Evolutionary conservation across 2,113 vertebrate species (phyloP).

Genomic region (Phalacrocorax pelagicus): DNA sequence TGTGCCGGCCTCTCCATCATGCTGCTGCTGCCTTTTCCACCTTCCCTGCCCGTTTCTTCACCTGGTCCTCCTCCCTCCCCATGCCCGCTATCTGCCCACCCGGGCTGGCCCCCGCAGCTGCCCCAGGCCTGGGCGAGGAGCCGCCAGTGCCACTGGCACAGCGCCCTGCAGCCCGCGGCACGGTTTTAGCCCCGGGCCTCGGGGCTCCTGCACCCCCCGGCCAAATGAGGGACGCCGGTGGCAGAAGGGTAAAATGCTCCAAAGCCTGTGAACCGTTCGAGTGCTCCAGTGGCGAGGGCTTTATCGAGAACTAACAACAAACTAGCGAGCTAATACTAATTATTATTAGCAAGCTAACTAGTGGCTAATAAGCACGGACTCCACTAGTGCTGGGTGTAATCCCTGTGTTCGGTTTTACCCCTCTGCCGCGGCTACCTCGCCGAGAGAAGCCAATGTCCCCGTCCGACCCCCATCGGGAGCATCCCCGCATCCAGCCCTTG

Average conservation of each 20-base stretch:
- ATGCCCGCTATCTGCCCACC: neutral
- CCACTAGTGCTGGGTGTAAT: neutral
- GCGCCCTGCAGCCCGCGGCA: neutral
- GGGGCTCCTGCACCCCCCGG: neutral
- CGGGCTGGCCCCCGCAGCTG: neutral
- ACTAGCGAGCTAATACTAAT: conserved; percentile 38
- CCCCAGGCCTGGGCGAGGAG: neutral
- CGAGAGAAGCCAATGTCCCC: neutral
- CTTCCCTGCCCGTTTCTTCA: neutral
- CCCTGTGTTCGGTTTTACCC: neutral
- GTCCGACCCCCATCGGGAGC: rapidly evolving
- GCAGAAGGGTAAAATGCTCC: neutral
- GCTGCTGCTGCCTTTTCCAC: neutral
- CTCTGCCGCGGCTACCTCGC: neutral
- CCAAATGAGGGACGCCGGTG: neutral
- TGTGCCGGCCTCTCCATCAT: neutral
- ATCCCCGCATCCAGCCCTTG: neutral
- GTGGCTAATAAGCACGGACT: conserved; percentile 30
- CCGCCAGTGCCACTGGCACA: neutral
- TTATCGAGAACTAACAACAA: neutral
- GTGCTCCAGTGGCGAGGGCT: neutral
- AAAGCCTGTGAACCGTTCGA: neutral
- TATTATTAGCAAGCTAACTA: conserved; percentile 42
- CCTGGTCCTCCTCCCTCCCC: conserved; percentile 15
- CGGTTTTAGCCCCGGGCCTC: neutral